phyloP scores from a whole-genome alignment of 2,888 invertebrate genomes.

The Craniophora ligustri region DNA sequence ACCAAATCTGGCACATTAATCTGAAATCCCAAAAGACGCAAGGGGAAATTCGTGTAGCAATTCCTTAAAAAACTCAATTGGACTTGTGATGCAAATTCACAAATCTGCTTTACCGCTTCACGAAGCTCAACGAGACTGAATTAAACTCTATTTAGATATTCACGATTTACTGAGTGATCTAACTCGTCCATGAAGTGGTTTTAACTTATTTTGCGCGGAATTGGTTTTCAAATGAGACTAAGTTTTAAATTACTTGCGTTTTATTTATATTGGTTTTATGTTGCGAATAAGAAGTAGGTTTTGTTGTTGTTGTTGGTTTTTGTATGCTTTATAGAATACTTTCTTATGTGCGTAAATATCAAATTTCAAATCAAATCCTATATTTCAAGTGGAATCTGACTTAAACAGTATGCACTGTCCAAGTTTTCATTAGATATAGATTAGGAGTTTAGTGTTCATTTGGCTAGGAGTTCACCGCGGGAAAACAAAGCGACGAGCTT shows the following conservation, averaged over 20 bases:
- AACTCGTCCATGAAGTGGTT: conserved; percentile 52
- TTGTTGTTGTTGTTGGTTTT: neutral
- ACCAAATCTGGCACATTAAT: conserved; percentile 25
- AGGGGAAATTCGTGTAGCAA: conserved; percentile 35
- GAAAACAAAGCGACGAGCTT: no score
- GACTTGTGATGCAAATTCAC: conserved; percentile 57
- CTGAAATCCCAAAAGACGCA: conserved; percentile 29
- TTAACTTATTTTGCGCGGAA: conserved; percentile 49
- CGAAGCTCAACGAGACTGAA: conserved; percentile 50
- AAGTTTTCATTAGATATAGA: no score
- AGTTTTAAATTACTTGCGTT: conserved; percentile 45
- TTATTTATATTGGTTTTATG: conserved; percentile 14
- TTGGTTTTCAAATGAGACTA: conserved; percentile 47
- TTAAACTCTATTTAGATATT: conserved; percentile 64
- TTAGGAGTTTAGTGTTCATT: no score
- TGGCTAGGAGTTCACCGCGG: no score
- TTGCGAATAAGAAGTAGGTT: neutral
- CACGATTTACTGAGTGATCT: conserved; percentile 56
- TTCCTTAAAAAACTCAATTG: conserved; percentile 57
- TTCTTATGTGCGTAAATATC: no score
- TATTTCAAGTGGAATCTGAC: no score
- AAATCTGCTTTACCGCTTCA: conserved; percentile 54
- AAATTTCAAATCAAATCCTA: no score
- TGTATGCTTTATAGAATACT: neutral
- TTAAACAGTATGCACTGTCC: no score